Base-by-base conservation (phyloP, 92 coral and sea anemone genomes). In the Plumapathes pennacea region DNA sequence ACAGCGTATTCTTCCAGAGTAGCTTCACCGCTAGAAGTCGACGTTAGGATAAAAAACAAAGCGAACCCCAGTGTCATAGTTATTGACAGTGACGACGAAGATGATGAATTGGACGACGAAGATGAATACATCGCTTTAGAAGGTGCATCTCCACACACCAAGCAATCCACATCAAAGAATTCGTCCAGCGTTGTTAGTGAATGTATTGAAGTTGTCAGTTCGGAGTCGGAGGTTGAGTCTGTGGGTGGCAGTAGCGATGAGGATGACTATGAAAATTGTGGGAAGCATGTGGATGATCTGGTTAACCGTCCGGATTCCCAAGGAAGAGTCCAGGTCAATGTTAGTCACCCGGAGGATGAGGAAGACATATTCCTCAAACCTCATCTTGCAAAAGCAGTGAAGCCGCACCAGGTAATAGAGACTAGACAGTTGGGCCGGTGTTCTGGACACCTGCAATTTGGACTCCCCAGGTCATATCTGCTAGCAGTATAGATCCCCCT, bases 361-460 rank as follows among this genome's bases (percentile, higher is more conserved):
- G 85, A 83, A 32, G 96, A 92, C 32, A 84, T 92, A 30, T 92
- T 84, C 47, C 74, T 92, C 30, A 78, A 92, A 2, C 84, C 96
- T 1, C 89, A 84, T 24, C 62, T 92, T 33, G 80, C 94, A 13
- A 72, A 69, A 30, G 60, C 46, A 41, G 85, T 88, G 8, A 92
- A 88, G 46, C 90, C 98, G 13, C 98, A 92, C 28, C 98, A 92
- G 98, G 98, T 88, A 67, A n/a, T n/a, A n/a, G n/a, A n/a, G n/a
- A n/a, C n/a, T n/a, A n/a, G n/a, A n/a, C n/a, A n/a, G n/a, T n/a
- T n/a, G n/a, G n/a, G n/a, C n/a, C n/a, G n/a, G n/a, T n/a, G n/a
- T n/a, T n/a, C n/a, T n/a, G n/a, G n/a, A n/a, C n/a, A n/a, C n/a
- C n/a, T n/a, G n/a, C n/a, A n/a, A n/a, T n/a, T n/a, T n/a, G n/a